Percentiles rank a stretch among this genome's conserved stretches.
These are phyloP conservation scores for Galerucella nymphaeae DNA, from an alignment of 2,888 invertebrate genomes.

Conservation along the genomic window DNA sequence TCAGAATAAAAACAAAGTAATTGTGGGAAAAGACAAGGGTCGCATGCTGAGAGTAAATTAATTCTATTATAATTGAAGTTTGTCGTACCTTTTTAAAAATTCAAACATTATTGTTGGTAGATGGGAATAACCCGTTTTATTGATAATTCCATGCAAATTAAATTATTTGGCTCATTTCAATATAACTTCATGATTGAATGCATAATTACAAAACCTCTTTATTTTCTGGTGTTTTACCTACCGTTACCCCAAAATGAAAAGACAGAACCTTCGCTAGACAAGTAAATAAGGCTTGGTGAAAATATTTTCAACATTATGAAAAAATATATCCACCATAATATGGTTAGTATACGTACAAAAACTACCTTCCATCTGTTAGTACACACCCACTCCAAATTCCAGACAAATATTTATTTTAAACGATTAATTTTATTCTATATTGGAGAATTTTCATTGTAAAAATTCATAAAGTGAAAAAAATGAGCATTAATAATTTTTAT, in stretches of 20 bases:
- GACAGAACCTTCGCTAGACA: conserved; percentile 58
- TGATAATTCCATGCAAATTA: conserved; percentile 1
- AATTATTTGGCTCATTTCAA: neutral
- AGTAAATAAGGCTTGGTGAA: conserved; percentile 54
- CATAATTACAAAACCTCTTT: neutral
- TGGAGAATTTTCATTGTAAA: neutral
- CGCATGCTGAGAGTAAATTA: neutral
- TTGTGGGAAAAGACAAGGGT: neutral
- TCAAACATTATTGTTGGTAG: neutral
- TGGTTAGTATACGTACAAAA: conserved; percentile 36
- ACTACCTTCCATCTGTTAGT: conserved; percentile 40
- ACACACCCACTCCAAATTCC: conserved; percentile 33
- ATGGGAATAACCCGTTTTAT: neutral
- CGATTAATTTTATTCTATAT: neutral
- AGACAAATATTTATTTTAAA: neutral
- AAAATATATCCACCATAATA: conserved; percentile 37
- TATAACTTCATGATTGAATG: conserved; percentile 11
- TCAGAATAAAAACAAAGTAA: neutral
- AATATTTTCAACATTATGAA: conserved; percentile 42
- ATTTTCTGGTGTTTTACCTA: conserved; percentile 34
- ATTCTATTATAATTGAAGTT: neutral
- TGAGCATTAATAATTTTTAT: no score
- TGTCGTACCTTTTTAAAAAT: neutral
- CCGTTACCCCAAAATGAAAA: conserved; percentile 37
- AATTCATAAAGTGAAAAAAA: neutral